Percentiles rank a stretch among this genome's conserved stretches.
Conservation (phyloP, 2,797 vertebrate genomes). For the Sylvia borin region DNA sequence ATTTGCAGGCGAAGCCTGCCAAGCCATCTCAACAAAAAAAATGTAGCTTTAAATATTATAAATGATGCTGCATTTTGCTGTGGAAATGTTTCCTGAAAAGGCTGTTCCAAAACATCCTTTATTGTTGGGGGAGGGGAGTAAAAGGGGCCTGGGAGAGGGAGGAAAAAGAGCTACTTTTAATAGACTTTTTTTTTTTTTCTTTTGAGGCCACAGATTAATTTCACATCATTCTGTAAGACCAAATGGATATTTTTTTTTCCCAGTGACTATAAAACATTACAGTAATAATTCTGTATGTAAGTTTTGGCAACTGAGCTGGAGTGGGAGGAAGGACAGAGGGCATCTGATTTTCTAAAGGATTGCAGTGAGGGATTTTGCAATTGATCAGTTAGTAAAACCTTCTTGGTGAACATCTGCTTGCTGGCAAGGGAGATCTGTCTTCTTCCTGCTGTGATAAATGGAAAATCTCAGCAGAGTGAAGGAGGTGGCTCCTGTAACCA, state of each 20-base stretch:
- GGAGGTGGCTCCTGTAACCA: background rate
- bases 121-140: slow-evolving; percentile 59
- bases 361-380: slow-evolving; percentile 57
- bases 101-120: slow-evolving; percentile 72
- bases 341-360: slow-evolving; percentile 44
- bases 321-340: slow-evolving; percentile 63
- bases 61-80: slow-evolving; percentile 75
- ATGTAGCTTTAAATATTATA: slow-evolving; percentile 77
- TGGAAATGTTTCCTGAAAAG: slow-evolving; percentile 70
- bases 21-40: slow-evolving; percentile 81
- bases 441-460: background rate
- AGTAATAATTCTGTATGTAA: slow-evolving; percentile 54
- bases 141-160: slow-evolving; percentile 64
- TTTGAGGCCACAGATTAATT: slow-evolving; percentile 58
- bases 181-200: slow-evolving; percentile 23
- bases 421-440: background rate
- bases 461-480: background rate
- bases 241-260: slow-evolving; percentile 38
- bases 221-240: slow-evolving; percentile 56
- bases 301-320: slow-evolving; percentile 39
- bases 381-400: slow-evolving; percentile 21
- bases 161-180: slow-evolving; percentile 60
- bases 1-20: slow-evolving; percentile 81
- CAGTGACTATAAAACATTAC: slow-evolving; percentile 51
- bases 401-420: slow-evolving; percentile 17